Conservation (phyloP, 2,797 vertebrate species). For the Pipistrellus kuhlii region DNA sequence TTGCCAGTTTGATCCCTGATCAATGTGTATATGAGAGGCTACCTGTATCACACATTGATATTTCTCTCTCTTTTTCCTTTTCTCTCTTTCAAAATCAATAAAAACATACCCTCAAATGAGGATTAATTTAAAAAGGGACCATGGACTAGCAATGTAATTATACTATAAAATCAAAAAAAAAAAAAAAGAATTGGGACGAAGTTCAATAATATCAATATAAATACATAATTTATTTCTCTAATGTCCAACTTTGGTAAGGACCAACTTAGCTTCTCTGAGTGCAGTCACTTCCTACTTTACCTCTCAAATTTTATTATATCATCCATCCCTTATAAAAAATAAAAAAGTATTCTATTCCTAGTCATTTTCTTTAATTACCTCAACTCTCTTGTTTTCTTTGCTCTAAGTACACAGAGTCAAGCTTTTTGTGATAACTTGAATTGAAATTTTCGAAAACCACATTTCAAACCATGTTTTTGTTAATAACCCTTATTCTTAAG, state of each 20-base stretch:
- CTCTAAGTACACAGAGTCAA: neutral
- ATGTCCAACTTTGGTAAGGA: neutral
- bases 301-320: neutral
- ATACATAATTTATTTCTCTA: neutral
- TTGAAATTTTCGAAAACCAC: neutral
- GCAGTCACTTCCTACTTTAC: neutral
- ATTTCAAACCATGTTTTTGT: neutral
- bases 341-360: neutral
- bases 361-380: neutral
- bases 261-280: accelerated
- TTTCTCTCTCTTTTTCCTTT: neutral
- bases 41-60: neutral
- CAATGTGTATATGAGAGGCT: neutral
- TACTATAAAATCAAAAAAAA: neutral
- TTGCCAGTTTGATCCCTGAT: neutral
- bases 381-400: neutral
- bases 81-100: neutral
- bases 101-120: neutral
- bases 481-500: neutral
- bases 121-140: neutral
- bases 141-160: neutral
- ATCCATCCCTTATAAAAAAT: neutral
- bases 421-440: neutral
- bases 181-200: neutral
- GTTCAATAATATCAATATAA: neutral